phyloP scores from a whole-genome alignment of 2,888 invertebrate species.

The Nesidiocoris tenuis region DNA sequence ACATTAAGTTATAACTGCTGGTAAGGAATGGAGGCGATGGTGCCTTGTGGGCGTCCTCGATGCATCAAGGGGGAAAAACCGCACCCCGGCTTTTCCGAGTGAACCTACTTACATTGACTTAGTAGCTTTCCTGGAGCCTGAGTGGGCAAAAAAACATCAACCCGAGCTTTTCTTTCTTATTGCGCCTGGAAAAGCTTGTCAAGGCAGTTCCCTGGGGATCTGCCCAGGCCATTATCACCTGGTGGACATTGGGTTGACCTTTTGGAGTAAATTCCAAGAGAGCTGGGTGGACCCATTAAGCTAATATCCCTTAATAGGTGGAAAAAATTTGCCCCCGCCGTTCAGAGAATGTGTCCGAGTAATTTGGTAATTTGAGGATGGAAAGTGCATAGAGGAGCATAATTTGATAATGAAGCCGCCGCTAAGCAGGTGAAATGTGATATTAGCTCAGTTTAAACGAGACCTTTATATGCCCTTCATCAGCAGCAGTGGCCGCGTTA shows the following conservation, averaged over 20 bases:
- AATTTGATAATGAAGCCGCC: neutral
- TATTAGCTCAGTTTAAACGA: neutral
- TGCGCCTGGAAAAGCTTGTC: neutral
- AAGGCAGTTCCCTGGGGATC: neutral
- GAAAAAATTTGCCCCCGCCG: neutral
- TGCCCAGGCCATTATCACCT: neutral
- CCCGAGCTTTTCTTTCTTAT: conserved; percentile 19
- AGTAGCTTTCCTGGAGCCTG: conserved; percentile 14
- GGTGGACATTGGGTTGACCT: too few species aligned
- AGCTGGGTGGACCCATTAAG: neutral
- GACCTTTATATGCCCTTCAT: neutral
- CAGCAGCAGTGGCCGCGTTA: neutral
- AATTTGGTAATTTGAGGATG: neutral
- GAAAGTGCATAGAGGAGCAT: neutral
- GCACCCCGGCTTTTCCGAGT: conserved; percentile 6
- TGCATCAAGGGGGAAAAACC: conserved; percentile 25
- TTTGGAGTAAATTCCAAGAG: too few species aligned
- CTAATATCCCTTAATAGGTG: neutral
- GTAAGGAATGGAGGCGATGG: conserved; percentile 6
- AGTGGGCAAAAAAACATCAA: conserved; percentile 30
- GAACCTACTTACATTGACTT: conserved; percentile 39
- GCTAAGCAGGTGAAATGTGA: neutral
- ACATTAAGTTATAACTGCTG: conserved; percentile 39
- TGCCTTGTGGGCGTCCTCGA: conserved; percentile 22
- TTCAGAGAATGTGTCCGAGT: neutral